Conservation (phyloP, 2,797 vertebrate genomes). For the Denticeps clupeoides region DNA sequence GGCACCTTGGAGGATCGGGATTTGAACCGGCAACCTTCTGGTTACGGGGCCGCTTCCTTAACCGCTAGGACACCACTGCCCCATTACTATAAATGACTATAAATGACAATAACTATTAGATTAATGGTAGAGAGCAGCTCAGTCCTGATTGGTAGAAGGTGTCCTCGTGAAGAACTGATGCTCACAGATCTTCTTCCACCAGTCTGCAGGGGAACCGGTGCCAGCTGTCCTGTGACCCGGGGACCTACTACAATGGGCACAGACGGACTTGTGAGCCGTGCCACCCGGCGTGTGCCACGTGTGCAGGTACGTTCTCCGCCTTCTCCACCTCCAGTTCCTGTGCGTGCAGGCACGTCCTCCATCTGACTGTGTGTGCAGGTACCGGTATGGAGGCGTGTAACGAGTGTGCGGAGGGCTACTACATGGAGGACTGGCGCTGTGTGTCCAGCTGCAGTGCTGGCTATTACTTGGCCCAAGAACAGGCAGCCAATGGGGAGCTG, state of each 20-base stretch:
- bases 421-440: conserved; percentile 87
- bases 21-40: too few species aligned
- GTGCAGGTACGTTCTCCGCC: conserved; percentile 88
- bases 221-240: conserved; percentile 74
- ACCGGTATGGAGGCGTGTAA: conserved; percentile 82
- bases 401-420: conserved; percentile 77
- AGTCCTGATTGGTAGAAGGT: too few species aligned
- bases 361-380: conserved; percentile 57
- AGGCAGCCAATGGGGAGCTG: conserved; percentile 64
- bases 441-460: conserved; percentile 73
- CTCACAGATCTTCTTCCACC: background rate
- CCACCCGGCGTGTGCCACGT: conserved; percentile 82
- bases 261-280: conserved; percentile 80
- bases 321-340: too few species aligned
- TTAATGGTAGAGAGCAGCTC: too few species aligned
- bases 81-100: too few species aligned
- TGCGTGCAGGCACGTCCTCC: too few species aligned
- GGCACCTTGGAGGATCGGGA: too few species aligned
- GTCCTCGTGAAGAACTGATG: too few species aligned
- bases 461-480: conserved; percentile 75
- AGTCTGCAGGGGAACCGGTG: conserved; percentile 86
- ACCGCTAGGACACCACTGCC: too few species aligned
- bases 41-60: too few species aligned
- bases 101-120: too few species aligned
- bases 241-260: conserved; percentile 81